A percentile compares a stretch with the other conserved stretches of the same genome.
These are phyloP conservation scores for Aleiodes alternator DNA, from an alignment of 2,888 invertebrate species.

Conservation along the genomic window DNA sequence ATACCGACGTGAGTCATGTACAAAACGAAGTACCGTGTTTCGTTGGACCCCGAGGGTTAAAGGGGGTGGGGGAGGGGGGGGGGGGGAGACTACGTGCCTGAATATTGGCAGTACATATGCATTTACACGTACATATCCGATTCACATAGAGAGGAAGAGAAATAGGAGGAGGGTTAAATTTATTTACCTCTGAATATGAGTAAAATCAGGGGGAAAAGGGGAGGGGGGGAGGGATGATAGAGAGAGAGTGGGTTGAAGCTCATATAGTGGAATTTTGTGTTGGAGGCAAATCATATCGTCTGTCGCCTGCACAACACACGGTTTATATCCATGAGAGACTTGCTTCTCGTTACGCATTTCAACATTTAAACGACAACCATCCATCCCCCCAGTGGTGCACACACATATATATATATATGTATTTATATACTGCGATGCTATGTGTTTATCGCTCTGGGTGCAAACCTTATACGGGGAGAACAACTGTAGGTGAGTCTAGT, in stretches of 20 bases:
- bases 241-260: no score
- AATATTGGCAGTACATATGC: constrained; percentile 51
- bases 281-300: constrained; percentile 55
- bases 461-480: constrained; percentile 59
- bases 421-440: neutral
- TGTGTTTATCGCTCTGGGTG: constrained; percentile 57
- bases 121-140: constrained; percentile 36
- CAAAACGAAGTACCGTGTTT: constrained; percentile 29
- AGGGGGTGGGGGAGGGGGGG: neutral
- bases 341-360: constrained; percentile 63
- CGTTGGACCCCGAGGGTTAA: constrained; percentile 12
- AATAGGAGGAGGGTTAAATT: constrained; percentile 3
- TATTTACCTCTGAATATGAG: constrained; percentile 18
- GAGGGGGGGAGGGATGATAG: neutral
- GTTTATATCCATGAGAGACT: constrained; percentile 19
- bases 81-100: neutral
- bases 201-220: neutral
- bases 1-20: constrained; percentile 56
- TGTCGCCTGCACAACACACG: constrained; percentile 33
- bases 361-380: constrained; percentile 66
- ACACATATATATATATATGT: neutral
- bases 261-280: constrained; percentile 52
- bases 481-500: constrained; percentile 52
- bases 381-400: constrained; percentile 46
- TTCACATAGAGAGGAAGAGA: constrained; percentile 11